Evolutionary conservation across 2,888 invertebrate species (phyloP).

Genomic region (Agrochola macilenta): DNA sequence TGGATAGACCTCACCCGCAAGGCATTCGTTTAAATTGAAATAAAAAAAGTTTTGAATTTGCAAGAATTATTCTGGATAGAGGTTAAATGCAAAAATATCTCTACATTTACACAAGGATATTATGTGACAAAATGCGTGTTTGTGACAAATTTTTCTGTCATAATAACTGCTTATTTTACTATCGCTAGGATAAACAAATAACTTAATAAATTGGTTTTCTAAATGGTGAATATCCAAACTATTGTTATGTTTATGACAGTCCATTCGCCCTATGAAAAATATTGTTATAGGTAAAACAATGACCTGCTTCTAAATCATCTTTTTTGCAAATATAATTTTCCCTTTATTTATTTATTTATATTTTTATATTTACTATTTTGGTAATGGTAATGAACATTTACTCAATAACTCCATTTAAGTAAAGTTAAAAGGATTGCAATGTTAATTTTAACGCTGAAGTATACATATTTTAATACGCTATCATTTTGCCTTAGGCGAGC

Average conservation of each 20-base stretch:
- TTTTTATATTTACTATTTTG: neutral
- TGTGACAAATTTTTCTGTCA: neutral
- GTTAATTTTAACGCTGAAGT: conserved; percentile 22
- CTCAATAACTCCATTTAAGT: conserved; percentile 12
- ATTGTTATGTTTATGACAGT: neutral
- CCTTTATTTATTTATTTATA: conserved; percentile 6
- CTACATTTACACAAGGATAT: neutral
- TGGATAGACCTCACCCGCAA: conserved; percentile 26
- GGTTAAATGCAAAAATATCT: conserved; percentile 1
- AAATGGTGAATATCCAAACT: neutral
- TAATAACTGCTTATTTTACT: neutral
- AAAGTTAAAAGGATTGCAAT: conserved; percentile 39
- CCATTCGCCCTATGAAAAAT: neutral
- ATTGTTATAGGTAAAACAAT: neutral
- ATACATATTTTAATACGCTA: conserved; percentile 33
- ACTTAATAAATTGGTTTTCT: neutral
- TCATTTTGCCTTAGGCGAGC: conserved; percentile 24
- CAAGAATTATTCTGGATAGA: neutral
- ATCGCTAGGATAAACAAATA: neutral
- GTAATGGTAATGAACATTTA: conserved; percentile 3
- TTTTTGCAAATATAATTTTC: conserved; percentile 2
- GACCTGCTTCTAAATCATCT: too few relatives aligned
- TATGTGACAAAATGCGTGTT: neutral
- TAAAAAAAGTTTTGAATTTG: conserved; percentile 2
- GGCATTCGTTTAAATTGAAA: conserved; percentile 26